These are phyloP conservation scores for Cyclophora albipunctata DNA, from an alignment of 2,888 invertebrate genomes.

Conservation along the genomic window DNA sequence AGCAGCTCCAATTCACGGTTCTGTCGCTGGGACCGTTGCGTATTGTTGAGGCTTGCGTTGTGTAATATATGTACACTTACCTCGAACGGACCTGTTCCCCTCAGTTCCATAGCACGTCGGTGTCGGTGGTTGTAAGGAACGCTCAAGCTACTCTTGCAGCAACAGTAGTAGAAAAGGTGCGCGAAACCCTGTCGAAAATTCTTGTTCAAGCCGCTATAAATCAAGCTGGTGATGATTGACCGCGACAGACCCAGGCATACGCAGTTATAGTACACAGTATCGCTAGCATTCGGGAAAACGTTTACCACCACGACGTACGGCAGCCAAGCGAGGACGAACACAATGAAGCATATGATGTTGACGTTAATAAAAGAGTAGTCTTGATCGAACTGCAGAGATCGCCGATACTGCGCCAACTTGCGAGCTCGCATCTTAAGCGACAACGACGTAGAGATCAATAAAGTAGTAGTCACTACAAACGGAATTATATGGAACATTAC, in stretches of 20 bases:
- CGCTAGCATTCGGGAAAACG: slow-evolving; percentile 57
- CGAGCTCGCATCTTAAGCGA: slow-evolving; percentile 59
- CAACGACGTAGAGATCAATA: slow-evolving; percentile 67
- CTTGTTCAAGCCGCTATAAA: slow-evolving; percentile 77
- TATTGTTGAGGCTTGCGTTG: slow-evolving; percentile 16
- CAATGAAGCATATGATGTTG: slow-evolving; percentile 78
- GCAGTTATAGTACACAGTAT: slow-evolving; percentile 77
- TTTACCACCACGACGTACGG: slow-evolving; percentile 79
- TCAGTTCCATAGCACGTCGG: slow-evolving; percentile 49
- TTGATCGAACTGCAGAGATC: slow-evolving; percentile 76
- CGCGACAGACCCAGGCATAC: slow-evolving; percentile 83
- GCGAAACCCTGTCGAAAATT: slow-evolving; percentile 83
- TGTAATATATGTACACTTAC: slow-evolving; percentile 84
- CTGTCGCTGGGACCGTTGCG: not conserved
- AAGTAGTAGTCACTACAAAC: slow-evolving; percentile 56
- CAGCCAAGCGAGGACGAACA: slow-evolving; percentile 80
- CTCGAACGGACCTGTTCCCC: slow-evolving; percentile 66
- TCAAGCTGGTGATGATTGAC: slow-evolving; percentile 78
- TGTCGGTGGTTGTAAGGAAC: slow-evolving; percentile 79
- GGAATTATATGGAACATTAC: slow-evolving; percentile 77
- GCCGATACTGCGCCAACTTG: slow-evolving; percentile 70
- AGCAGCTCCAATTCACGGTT: slow-evolving; percentile 2
- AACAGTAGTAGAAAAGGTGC: slow-evolving; percentile 86
- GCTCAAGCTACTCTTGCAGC: slow-evolving; percentile 80
- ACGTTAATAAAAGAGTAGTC: slow-evolving; percentile 78